Base-by-base conservation (phyloP, 2,797 vertebrate species). In the Galago senegalensis region DNA sequence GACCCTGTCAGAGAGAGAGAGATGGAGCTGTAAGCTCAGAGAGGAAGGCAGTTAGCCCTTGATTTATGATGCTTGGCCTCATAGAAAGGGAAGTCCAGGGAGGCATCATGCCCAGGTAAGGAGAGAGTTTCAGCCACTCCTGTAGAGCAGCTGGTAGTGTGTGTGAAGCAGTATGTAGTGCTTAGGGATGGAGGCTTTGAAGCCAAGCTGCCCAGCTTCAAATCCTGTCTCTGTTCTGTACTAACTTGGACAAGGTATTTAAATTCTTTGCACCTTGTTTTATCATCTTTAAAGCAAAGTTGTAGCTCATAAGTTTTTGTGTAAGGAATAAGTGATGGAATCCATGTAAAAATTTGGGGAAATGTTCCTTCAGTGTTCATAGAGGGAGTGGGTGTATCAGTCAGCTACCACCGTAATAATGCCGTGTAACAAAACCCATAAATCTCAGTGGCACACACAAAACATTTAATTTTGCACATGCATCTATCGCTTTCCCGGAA, bases 251-350 rank as follows among this genome's bases (percentile, higher is more conserved):
- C 5, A 69, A 46, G 49, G 23, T 23, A 75, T 63, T 91, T 75
- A 49, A 82, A 29, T 80, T 90, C 37, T 83, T 73, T 56, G 34
- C 23, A 20, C 37, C 58, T 95, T 60, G 16, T 27, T 25, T 40
- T 88, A 69, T 82, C 65, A 92, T 93, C n/a, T 87, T 46, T 85
- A 63, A 70, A 90, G 11, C 80, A 21, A 75, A 69, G 4, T 17
- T 67, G 17, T 65, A 25, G 69, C 23, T 67, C 13, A 5, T 72
- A 13, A n/a, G 37, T 37, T 69, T 79, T 58, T 29, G 17, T 67
- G 25, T 87, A 34, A 84, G 29, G 83, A 72, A 75, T 79, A 65
- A 69, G 75, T 84, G 49, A 56, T 79, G 9, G 3, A 76, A 21
- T 53, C 29, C 34, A 43, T 18, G 16, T 14, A 34, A 49, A 76